A percentile compares a stretch with the other conserved stretches of the same genome.
These are phyloP conservation scores for Rhegmatorhina hoffmannsi DNA, from an alignment of 2,113 vertebrate species.

Conservation along the genomic window DNA sequence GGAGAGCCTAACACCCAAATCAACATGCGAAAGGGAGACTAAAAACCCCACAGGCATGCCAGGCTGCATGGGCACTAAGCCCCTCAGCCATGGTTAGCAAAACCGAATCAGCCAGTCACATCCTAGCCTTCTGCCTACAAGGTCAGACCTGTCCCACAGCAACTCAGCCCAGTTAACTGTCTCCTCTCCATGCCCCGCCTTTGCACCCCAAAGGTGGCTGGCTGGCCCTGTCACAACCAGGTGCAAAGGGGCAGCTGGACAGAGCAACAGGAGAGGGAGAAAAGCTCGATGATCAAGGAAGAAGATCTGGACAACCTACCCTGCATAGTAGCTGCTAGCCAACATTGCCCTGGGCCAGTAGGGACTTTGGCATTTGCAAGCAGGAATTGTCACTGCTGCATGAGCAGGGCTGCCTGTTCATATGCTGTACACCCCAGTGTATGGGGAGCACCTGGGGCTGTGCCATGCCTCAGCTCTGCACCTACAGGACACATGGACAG, in stretches of 20 bases:
- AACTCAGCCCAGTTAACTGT: background rate
- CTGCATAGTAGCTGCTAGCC: background rate
- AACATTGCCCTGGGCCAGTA: background rate
- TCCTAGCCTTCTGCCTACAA: background rate
- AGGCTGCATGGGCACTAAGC: background rate
- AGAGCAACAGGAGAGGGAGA: background rate
- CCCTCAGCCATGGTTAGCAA: background rate
- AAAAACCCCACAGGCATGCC: background rate
- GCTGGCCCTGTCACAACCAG: background rate
- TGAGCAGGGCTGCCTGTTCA: background rate
- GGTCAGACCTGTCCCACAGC: background rate
- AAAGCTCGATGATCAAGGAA: background rate
- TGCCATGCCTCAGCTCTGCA: background rate
- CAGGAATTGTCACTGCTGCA: background rate
- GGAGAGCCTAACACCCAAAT: background rate
- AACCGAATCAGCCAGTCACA: background rate
- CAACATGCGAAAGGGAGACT: background rate
- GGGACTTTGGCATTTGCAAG: background rate
- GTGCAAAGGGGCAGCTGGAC: background rate
- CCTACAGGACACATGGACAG: background rate
- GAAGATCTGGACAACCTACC: background rate
- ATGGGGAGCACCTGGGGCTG: accelerated
- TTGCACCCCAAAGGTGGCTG: background rate
- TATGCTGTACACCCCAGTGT: no score
- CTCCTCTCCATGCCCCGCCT: background rate